phyloP scores from a whole-genome alignment of 2,113 vertebrate species.

The Mandrillus leucophaeus region DNA sequence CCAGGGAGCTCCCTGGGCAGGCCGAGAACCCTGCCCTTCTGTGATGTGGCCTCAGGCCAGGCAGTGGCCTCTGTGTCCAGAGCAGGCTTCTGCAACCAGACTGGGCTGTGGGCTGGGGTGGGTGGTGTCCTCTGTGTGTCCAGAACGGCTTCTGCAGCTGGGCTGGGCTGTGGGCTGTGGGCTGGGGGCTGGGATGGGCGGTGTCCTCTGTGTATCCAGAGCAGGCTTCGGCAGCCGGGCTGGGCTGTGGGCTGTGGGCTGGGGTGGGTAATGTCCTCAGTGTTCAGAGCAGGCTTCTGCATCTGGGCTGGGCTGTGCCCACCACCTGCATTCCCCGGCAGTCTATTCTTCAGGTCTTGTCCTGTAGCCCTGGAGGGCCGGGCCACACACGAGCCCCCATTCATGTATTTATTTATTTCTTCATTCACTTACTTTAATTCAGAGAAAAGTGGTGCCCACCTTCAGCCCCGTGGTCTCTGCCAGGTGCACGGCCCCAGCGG shows the following conservation, averaged over 20 bases:
- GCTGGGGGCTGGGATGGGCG: too few relatives aligned
- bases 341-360: accelerated
- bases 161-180: too few relatives aligned
- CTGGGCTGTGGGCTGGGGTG: neutral
- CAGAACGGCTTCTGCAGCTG: too few relatives aligned
- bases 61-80: too few relatives aligned
- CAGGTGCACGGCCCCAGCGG: neutral
- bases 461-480: neutral
- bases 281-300: too few relatives aligned
- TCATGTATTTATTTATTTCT: too few relatives aligned
- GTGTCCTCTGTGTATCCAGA: neutral
- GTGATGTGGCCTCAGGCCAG: accelerated
- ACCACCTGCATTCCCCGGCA: accelerated
- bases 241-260: too few relatives aligned
- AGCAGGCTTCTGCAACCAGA: too few relatives aligned
- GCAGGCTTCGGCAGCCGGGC: neutral
- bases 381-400: accelerated
- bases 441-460: neutral
- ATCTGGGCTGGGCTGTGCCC: too few relatives aligned
- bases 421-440: neutral
- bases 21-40: accelerated
- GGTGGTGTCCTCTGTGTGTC: too few relatives aligned
- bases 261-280: neutral
- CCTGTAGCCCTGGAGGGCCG: neutral
- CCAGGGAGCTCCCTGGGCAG: neutral